Evolutionary conservation across 2,113 vertebrate species (phyloP).

Genomic region (Apeltes quadracus): DNA sequence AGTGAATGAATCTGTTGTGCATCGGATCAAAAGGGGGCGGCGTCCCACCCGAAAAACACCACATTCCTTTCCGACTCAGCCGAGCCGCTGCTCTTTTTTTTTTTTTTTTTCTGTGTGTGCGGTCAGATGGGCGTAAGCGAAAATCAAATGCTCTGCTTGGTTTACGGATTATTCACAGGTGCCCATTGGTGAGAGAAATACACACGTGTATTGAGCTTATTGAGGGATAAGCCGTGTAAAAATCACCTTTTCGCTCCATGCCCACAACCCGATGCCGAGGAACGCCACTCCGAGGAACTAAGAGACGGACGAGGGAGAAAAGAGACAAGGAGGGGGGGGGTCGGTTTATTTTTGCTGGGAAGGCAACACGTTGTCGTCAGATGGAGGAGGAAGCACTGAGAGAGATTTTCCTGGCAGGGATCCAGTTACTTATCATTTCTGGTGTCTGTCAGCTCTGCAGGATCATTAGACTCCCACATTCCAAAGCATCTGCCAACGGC

Average conservation of each 20-base stretch:
- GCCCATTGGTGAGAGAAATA: neutral
- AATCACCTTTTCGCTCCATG: constrained; percentile 77
- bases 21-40: constrained; percentile 24
- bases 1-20: constrained; percentile 49
- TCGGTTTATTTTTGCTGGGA: constrained; percentile 32
- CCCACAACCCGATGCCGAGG: constrained; percentile 75
- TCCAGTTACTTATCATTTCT: constrained; percentile 44
- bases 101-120: neutral
- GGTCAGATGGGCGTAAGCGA: constrained; percentile 3
- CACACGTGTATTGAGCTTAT: neutral
- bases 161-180: constrained; percentile 5
- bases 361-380: constrained; percentile 33
- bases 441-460: constrained; percentile 43
- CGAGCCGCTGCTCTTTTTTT: constrained; percentile 30
- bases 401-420: constrained; percentile 59
- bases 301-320: constrained; percentile 16
- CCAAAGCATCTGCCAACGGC: constrained; percentile 44
- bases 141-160: constrained; percentile 2
- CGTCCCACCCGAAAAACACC: constrained; percentile 57
- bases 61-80: constrained; percentile 63
- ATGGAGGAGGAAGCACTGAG: constrained; percentile 37
- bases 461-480: constrained; percentile 43
- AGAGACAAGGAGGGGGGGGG: constrained; percentile 21
- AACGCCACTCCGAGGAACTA: constrained; percentile 77
- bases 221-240: neutral